phyloP scores from a whole-genome alignment of 1,140 invertebrate genomes.

The Sminthurinus signatus region DNA sequence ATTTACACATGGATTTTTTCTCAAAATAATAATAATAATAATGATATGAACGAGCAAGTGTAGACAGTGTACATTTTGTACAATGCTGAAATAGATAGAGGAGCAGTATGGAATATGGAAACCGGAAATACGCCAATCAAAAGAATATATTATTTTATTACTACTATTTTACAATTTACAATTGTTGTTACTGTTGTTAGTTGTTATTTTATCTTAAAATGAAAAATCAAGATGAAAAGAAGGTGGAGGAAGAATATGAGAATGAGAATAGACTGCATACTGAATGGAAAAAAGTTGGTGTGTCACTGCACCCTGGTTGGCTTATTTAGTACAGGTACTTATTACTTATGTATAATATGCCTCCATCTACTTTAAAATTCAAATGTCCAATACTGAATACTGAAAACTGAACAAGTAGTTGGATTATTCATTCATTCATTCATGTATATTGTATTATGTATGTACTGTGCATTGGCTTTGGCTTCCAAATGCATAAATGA shows the following conservation, averaged over 20 bases:
- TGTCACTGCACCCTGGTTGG: slow-evolving; percentile 24
- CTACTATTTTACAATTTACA: too few species aligned
- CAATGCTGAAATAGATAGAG: too few species aligned
- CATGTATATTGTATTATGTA: not conserved
- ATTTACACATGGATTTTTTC: too few species aligned
- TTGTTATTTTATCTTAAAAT: too few species aligned
- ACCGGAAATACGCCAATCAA: slow-evolving; percentile 30
- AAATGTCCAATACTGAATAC: not conserved
- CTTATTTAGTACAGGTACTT: too few species aligned
- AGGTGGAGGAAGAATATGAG: slow-evolving; percentile 4
- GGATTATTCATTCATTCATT: not conserved
- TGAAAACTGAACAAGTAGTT: not conserved
- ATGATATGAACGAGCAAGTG: too few species aligned
- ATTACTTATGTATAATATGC: too few species aligned
- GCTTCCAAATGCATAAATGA: too few species aligned
- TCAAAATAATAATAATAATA: too few species aligned
- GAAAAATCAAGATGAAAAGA: not conserved
- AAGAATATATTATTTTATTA: slow-evolving; percentile 14
- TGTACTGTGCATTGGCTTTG: not conserved
- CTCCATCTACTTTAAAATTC: not conserved
- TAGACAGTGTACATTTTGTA: too few species aligned
- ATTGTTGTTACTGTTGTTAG: too few species aligned
- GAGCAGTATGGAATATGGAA: slow-evolving; percentile 17
- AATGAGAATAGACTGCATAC: slow-evolving; percentile 6
- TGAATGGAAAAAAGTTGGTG: slow-evolving; percentile 1